Conservation (phyloP, 2,888 invertebrate genomes). For the Oxystoma pomonae region DNA sequence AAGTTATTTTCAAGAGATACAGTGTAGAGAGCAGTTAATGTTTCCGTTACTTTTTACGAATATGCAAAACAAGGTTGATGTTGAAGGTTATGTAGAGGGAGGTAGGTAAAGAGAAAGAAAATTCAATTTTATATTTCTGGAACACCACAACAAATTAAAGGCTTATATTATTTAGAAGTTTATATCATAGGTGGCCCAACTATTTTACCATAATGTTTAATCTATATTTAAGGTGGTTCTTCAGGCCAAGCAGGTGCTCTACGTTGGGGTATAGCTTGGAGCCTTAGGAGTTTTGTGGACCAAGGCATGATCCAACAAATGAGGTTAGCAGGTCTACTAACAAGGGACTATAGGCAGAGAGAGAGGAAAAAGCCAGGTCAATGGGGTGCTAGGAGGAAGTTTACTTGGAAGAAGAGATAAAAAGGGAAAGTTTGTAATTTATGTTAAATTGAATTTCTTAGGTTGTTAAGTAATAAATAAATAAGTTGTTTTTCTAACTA, state of each 20-base stretch:
- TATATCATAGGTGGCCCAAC: too few relatives aligned
- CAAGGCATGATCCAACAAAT: constrained; percentile 72
- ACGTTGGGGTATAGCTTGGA: constrained; percentile 82
- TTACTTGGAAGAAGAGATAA: constrained; percentile 90
- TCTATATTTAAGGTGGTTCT: constrained; percentile 56
- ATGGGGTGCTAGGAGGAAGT: constrained; percentile 83
- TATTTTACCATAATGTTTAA: too few relatives aligned
- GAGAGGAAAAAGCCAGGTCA: constrained; percentile 95
- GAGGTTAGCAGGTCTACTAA: constrained; percentile 88
- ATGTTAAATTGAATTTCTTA: too few relatives aligned
- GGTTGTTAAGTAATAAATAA: too few relatives aligned
- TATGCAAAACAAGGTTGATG: constrained; percentile 73
- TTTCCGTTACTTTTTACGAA: constrained; percentile 81
- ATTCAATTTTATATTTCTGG: too few relatives aligned
- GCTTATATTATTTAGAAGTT: too few relatives aligned
- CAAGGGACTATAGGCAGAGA: constrained; percentile 68
- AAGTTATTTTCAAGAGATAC: constrained; percentile 67
- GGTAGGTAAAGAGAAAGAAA: neutral
- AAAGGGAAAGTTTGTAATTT: too few relatives aligned
- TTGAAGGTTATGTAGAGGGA: constrained; percentile 70
- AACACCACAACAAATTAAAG: too few relatives aligned
- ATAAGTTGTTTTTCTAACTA: too few relatives aligned
- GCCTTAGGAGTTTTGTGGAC: constrained; percentile 79
- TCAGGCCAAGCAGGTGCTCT: constrained; percentile 86
- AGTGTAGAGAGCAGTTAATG: constrained; percentile 73